A percentile compares a stretch with the other conserved stretches of the same genome.
Evolutionary conservation across 2,888 invertebrate species (phyloP).

Genomic region (Drosophila prolongata): DNA sequence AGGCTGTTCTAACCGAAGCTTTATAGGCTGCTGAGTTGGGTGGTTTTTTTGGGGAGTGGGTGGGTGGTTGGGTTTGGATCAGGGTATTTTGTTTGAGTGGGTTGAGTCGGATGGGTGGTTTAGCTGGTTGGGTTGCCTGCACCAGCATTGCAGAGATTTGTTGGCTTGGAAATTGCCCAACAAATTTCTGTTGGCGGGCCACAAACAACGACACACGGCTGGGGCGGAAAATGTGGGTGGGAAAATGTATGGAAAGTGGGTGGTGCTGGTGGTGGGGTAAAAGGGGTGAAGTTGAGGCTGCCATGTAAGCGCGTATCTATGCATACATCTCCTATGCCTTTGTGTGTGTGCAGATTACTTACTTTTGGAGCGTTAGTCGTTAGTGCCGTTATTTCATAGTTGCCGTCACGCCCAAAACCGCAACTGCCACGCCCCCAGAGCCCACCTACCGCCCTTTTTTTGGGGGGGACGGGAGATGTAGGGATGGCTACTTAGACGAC

Average conservation of each 20-base stretch:
- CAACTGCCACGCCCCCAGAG: conserved; percentile 34
- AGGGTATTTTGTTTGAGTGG: background rate
- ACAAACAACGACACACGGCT: conserved; percentile 63
- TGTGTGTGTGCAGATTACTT: conserved; percentile 71
- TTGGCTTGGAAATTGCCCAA: conserved; percentile 81
- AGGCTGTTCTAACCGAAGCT: conserved; percentile 1
- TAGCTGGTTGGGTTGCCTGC: conserved; percentile 46
- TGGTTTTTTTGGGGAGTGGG: background rate
- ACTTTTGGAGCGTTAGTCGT: conserved; percentile 78
- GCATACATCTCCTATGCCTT: conserved; percentile 54
- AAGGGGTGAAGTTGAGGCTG: background rate
- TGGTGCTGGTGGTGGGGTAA: background rate
- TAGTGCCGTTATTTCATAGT: conserved; percentile 80
- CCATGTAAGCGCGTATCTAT: conserved; percentile 71
- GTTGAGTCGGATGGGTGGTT: conserved; percentile 5
- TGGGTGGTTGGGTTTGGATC: conserved; percentile 1
- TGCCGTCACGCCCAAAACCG: conserved; percentile 69
- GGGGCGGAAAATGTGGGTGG: background rate
- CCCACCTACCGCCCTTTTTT: conserved; percentile 16
- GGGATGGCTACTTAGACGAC: conserved; percentile 66
- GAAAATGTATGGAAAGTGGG: conserved; percentile 9
- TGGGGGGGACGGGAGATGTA: conserved; percentile 8
- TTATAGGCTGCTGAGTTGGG: conserved; percentile 3
- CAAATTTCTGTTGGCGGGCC: conserved; percentile 78
- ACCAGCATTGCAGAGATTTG: conserved; percentile 76